Conservation (phyloP, 2,113 vertebrate species). For the Danio rerio region GRCz12tu NC_133182.1:36203501-36204000, state of each 20-base stretch:
- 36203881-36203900: constrained; percentile 45
- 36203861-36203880: constrained; percentile 53
- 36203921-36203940: constrained; percentile 53
- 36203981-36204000: constrained; percentile 89
- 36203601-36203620: constrained; percentile 72
- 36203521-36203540: constrained; percentile 63
- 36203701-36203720: constrained; percentile 69
- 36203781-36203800: constrained; percentile 78
- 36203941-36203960: constrained; percentile 46
- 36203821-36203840: constrained; percentile 71
- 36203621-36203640: constrained; percentile 73
- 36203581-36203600: constrained; percentile 54
- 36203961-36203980: constrained; percentile 89
- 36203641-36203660: constrained; percentile 71
- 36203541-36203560: constrained; percentile 69
- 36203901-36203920: constrained; percentile 42
- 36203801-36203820: constrained; percentile 52
- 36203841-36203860: constrained; percentile 63
- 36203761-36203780: constrained; percentile 72
- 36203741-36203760: constrained; percentile 76
- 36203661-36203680: constrained; percentile 15
- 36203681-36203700: constrained; percentile 18
- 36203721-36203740: constrained; percentile 68
- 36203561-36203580: constrained; percentile 73
- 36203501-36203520: constrained; percentile 65